Conservation (phyloP, 1,140 invertebrate genomes). For the Hyles euphorbiae region DNA sequence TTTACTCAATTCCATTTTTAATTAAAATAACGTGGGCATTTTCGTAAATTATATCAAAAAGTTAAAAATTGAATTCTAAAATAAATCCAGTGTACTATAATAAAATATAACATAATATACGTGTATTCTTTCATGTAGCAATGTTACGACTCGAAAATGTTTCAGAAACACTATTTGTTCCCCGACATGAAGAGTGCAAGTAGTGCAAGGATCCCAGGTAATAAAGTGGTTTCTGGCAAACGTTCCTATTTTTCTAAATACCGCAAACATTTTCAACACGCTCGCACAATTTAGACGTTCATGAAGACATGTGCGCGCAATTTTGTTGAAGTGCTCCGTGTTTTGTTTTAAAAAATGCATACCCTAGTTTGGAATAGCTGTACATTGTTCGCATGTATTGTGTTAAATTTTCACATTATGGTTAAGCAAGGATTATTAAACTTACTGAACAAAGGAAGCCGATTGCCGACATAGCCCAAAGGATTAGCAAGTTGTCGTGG, state of each 20-base stretch:
- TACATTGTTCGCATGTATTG: slow-evolving; percentile 3
- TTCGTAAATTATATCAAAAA: too few species aligned
- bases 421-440: too few species aligned
- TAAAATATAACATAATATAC: not conserved
- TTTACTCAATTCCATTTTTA: too few species aligned
- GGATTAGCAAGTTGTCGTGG: too few species aligned
- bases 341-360: too few species aligned
- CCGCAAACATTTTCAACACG: slow-evolving; percentile 2
- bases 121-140: not conserved
- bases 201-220: not conserved
- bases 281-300: slow-evolving; percentile 2
- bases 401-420: not conserved
- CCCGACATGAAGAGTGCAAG: not conserved
- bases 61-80: too few species aligned
- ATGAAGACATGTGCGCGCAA: not conserved
- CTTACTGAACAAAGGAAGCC: too few species aligned
- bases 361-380: not conserved
- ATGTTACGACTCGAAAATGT: not conserved
- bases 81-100: not conserved
- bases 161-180: not conserved
- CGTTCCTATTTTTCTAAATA: slow-evolving; percentile 11
- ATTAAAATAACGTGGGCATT: too few species aligned
- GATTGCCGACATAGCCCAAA: too few species aligned
- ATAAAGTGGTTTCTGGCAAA: slow-evolving; percentile 2
- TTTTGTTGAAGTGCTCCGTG: not conserved